Percentiles rank a stretch among this genome's conserved stretches.
These are phyloP conservation scores for Trichonephila inaurata DNA, from an alignment of 1,140 invertebrate genomes.

Conservation along the genomic window DNA sequence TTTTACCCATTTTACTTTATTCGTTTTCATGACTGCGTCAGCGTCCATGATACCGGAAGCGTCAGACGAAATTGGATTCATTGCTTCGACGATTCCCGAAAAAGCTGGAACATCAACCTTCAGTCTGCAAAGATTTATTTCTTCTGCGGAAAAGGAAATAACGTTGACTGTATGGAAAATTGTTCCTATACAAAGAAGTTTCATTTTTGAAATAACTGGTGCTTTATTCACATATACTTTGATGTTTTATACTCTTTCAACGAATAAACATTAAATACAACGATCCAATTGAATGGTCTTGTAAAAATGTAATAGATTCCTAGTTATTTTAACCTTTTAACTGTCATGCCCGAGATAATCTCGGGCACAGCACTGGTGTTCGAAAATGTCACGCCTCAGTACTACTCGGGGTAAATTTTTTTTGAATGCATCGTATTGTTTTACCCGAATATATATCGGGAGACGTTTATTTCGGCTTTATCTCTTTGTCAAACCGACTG, in stretches of 20 bases:
- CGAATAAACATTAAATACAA: too few relatives aligned
- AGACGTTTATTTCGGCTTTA: too few relatives aligned
- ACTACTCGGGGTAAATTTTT: too few relatives aligned
- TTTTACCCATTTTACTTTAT: not conserved
- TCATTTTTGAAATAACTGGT: not conserved
- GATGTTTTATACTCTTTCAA: not conserved
- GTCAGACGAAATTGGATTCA: not conserved
- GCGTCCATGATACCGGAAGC: not conserved
- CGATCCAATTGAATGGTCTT: too few relatives aligned
- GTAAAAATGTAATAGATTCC: too few relatives aligned
- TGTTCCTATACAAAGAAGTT: not conserved
- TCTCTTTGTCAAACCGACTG: too few relatives aligned
- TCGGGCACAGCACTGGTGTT: too few relatives aligned
- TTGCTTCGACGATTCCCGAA: not conserved
- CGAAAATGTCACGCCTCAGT: too few relatives aligned
- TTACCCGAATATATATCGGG: too few relatives aligned
- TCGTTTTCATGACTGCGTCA: not conserved
- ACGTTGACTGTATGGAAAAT: not conserved
- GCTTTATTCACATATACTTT: not conserved
- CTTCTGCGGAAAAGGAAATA: not conserved
- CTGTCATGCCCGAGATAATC: too few relatives aligned
- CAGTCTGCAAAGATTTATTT: not conserved
- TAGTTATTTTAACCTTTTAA: too few relatives aligned
- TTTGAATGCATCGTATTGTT: too few relatives aligned
- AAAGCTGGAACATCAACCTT: not conserved